Conservation (phyloP, 2,113 vertebrate species). For the Nothobranchius kuhntae region DNA sequence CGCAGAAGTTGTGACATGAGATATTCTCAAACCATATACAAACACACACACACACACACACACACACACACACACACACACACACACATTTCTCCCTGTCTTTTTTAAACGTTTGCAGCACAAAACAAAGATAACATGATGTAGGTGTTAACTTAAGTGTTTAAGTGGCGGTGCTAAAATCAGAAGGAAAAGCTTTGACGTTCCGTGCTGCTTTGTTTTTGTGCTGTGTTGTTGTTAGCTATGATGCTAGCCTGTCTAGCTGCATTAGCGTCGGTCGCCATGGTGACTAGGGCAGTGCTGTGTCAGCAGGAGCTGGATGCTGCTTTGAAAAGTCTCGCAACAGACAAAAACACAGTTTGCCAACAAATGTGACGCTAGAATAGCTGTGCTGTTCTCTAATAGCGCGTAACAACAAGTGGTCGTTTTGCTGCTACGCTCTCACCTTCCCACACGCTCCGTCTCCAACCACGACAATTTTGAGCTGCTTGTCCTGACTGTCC, state of each 20-base stretch:
- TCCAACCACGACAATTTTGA: slow-evolving; percentile 93
- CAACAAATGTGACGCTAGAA: accelerated
- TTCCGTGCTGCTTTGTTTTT: not conserved
- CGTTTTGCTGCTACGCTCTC: slow-evolving; percentile 60
- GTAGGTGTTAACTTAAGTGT: not conserved
- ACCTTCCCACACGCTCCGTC: slow-evolving; percentile 98
- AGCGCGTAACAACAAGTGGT: not conserved
- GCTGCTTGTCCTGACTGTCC: slow-evolving; percentile 91
- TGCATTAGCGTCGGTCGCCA: slow-evolving; percentile 62
- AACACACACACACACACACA: too few species aligned
- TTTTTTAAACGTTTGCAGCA: not conserved
- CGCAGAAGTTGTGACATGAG: too few species aligned
- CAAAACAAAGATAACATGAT: not conserved
- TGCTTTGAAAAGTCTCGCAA: not conserved
- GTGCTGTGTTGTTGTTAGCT: not conserved
- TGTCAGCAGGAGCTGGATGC: slow-evolving; percentile 4
- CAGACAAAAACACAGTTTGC: not conserved
- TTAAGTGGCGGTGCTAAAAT: not conserved
- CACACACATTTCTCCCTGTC: too few species aligned
- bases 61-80: too few species aligned
- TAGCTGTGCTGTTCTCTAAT: not conserved
- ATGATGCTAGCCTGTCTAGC: slow-evolving; percentile 19
- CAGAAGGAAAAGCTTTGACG: not conserved
- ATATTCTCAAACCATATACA: too few species aligned
- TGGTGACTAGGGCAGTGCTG: slow-evolving; percentile 49